Base-by-base conservation (phyloP, 1,140 invertebrate genomes). In the Leptopilina clavipes region DNA sequence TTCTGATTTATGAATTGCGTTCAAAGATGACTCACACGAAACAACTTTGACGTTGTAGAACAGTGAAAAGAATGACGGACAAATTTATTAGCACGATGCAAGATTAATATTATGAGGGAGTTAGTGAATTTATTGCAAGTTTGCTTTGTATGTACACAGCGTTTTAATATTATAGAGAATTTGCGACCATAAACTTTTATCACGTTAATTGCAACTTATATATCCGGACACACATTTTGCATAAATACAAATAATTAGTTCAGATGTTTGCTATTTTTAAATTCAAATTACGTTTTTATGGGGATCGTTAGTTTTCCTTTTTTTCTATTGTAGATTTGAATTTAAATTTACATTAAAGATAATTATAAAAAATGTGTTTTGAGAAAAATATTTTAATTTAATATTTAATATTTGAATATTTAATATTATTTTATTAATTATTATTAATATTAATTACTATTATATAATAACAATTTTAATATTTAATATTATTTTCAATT, bases 91-190 rank as follows among this genome's bases (percentile, higher is more conserved):
- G 12, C 7, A 18, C 22, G 40, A 48, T 71, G 73, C 72, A 72
- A 79, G 81, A 80, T 82, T 81, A 80, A 82, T 82, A 74, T 72
- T 77, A 80, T 74, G 75, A 80, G 76, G 77, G 74, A 70, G 76
- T 71, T 76, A 44, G 37, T 40, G 37, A 56, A 45, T 76, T 81
- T 65, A 65, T 31, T n/a, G 22, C 11, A 65, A 40, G 25, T n/a
- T n/a, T 25, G 22, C 22, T 10, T 5, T 65, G 19, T 31, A 65
- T 18, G 52, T n/a, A n/a, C 45, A 25, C 12, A 56, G 37, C 37
- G 44, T 74, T 25, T 9, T 56, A 56, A 56, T 59, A n/a, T n/a
- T n/a, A 18, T 31, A 31, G 11, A 56, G 31, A 65, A 45, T 70
- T 6, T n/a, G 22, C 22, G 25, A 18, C 18, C 37, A 70, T 74